These are phyloP conservation scores for Temnothorax longispinosus DNA, from an alignment of 1,140 invertebrate genomes.

Conservation along the genomic window DNA sequence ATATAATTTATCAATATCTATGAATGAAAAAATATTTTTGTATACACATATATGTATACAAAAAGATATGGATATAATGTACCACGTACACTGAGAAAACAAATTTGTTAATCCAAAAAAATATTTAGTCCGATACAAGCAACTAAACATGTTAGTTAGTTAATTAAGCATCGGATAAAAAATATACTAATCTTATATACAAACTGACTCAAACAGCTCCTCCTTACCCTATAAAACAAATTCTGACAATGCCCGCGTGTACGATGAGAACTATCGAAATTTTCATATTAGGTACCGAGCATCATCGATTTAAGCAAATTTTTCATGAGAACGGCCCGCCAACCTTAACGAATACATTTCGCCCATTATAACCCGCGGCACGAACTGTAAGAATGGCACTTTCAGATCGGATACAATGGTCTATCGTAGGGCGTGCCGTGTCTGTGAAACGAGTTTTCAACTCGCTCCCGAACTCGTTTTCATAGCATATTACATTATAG, in stretches of 20 bases:
- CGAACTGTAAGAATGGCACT: conserved; percentile 46
- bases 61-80: neutral
- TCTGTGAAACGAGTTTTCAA: conserved; percentile 60
- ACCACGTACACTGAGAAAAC: neutral
- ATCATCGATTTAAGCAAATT: conserved; percentile 38
- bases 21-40: neutral
- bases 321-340: conserved; percentile 39
- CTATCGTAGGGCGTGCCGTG: conserved; percentile 38
- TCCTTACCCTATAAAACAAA: neutral
- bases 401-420: conserved; percentile 46
- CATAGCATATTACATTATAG: conserved; percentile 39
- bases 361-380: conserved; percentile 53
- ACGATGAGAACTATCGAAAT: conserved; percentile 31
- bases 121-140: no score
- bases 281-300: neutral
- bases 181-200: no score
- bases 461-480: conserved; percentile 33
- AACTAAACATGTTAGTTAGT: no score
- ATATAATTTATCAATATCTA: conserved; percentile 4
- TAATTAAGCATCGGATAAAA: no score
- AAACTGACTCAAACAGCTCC: no score
- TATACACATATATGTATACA: neutral
- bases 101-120: no score
- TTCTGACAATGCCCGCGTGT: conserved; percentile 5
- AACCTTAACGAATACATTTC: conserved; percentile 40